Evolutionary conservation across 2,888 invertebrate genomes (phyloP).

Genomic region (Rapana venosa): DNA sequence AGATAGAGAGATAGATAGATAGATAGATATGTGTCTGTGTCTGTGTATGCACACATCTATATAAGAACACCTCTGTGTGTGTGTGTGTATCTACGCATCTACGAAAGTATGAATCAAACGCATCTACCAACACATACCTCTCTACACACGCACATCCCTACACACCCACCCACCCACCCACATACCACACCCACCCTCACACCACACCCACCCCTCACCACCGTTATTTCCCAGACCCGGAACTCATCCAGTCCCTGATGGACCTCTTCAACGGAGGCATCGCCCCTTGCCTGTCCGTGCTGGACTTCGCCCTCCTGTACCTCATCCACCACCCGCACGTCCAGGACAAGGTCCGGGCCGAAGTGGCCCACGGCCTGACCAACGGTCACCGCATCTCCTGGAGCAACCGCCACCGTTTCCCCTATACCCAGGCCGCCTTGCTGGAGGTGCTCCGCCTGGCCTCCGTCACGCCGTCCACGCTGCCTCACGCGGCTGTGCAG

Average conservation of each 20-base stretch:
- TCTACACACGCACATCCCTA: too few relatives aligned
- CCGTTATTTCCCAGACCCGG: too few relatives aligned
- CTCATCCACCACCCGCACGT: constrained; percentile 49
- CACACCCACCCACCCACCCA: too few relatives aligned
- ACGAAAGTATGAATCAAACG: too few relatives aligned
- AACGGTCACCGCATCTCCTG: constrained; percentile 42
- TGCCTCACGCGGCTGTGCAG: constrained; percentile 53
- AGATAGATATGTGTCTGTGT: too few relatives aligned
- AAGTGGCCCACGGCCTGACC: constrained; percentile 43
- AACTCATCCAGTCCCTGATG: constrained; percentile 52
- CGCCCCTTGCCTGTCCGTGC: constrained; percentile 46
- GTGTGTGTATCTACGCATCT: too few relatives aligned
- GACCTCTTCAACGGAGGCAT: constrained; percentile 55
- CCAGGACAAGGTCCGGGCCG: constrained; percentile 45
- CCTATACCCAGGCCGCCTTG: constrained; percentile 48
- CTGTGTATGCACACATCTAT: too few relatives aligned
- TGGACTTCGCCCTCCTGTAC: constrained; percentile 51
- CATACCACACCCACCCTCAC: too few relatives aligned
- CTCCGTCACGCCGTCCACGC: constrained; percentile 50
- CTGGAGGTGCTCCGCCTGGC: constrained; percentile 50
- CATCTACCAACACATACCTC: too few relatives aligned
- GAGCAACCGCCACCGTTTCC: constrained; percentile 47
- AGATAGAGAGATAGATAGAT: too few relatives aligned
- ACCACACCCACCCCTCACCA: too few relatives aligned
- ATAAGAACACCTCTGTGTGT: too few relatives aligned